Percentiles rank a stretch among this genome's conserved stretches.
Evolutionary conservation across 1,140 invertebrate species (phyloP).

Genomic region (Drosophila simulans): DNA sequence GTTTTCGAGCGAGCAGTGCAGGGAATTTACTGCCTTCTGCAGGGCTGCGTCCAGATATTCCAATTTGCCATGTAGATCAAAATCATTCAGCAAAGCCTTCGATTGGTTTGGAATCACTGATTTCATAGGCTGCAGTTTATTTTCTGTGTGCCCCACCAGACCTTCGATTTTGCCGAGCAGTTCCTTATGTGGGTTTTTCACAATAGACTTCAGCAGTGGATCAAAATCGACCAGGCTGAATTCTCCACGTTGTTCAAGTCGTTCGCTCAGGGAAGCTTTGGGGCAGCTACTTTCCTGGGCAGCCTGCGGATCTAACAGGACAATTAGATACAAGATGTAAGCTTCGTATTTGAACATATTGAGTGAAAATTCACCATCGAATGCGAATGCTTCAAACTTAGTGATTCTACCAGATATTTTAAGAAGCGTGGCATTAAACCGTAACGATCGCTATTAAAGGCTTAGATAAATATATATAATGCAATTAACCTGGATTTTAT

Average conservation of each 20-base stretch:
- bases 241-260: not conserved
- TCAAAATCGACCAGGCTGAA: not conserved
- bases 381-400: not conserved
- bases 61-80: not conserved
- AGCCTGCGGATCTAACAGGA: not conserved
- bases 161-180: not conserved
- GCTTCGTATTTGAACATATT: not conserved
- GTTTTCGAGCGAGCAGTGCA: not conserved
- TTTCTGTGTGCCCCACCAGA: not conserved
- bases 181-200: not conserved
- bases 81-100: not conserved
- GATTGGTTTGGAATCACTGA: not conserved
- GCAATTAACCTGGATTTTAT: too few relatives aligned
- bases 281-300: not conserved
- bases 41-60: not conserved
- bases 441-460: not conserved
- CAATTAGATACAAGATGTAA: not conserved
- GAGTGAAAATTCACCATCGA: not conserved
- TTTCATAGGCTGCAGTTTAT: not conserved
- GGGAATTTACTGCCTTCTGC: not conserved
- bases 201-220: not conserved
- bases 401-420: not conserved
- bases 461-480: too few relatives aligned
- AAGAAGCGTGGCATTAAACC: not conserved
- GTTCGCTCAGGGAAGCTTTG: not conserved